Conservation (phyloP, 2,888 invertebrate species). For the Rhorus exstirpatorius region DNA sequence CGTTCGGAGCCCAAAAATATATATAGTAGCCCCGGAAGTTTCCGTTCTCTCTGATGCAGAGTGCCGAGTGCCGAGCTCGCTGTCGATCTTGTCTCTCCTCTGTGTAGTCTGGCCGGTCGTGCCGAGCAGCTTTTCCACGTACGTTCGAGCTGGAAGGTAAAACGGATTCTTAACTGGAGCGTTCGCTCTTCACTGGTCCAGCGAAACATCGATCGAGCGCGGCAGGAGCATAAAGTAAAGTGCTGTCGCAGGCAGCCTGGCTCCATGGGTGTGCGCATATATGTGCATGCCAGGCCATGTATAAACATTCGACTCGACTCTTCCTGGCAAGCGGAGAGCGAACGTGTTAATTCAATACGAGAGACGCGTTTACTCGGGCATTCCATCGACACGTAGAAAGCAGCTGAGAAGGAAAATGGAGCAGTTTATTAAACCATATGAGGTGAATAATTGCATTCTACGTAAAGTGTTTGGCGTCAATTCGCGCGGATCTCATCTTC, state of each 20-base stretch:
- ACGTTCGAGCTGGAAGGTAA: conserved; percentile 30
- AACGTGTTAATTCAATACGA: conserved; percentile 72
- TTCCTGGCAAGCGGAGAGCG: conserved; percentile 69
- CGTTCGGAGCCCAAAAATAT: conserved; percentile 14
- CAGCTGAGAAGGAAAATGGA: conserved; percentile 75
- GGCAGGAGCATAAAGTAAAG: conserved; percentile 14
- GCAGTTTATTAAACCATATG: conserved; percentile 40
- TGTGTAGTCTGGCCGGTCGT: conserved; percentile 35
- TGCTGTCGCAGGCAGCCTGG: conserved; percentile 5
- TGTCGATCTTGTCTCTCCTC: conserved; percentile 45
- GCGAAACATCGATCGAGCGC: conserved; percentile 51
- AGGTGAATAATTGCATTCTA: no score
- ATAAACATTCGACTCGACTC: conserved; percentile 56
- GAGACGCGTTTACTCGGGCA: conserved; percentile 35
- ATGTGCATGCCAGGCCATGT: neutral
- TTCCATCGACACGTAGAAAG: conserved; percentile 21
- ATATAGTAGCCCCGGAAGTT: conserved; percentile 64
- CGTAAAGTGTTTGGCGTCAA: no score
- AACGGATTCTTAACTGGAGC: conserved; percentile 42
- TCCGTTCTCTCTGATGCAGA: conserved; percentile 58
- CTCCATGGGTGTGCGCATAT: conserved; percentile 9
- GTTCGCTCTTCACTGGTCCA: conserved; percentile 26
- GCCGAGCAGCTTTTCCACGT: conserved; percentile 13
- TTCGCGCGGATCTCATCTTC: neutral
- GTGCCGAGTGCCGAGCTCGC: conserved; percentile 50